Evolutionary conservation across 2,797 vertebrate species (phyloP).

Genomic region (Myotis pilosus): DNA sequence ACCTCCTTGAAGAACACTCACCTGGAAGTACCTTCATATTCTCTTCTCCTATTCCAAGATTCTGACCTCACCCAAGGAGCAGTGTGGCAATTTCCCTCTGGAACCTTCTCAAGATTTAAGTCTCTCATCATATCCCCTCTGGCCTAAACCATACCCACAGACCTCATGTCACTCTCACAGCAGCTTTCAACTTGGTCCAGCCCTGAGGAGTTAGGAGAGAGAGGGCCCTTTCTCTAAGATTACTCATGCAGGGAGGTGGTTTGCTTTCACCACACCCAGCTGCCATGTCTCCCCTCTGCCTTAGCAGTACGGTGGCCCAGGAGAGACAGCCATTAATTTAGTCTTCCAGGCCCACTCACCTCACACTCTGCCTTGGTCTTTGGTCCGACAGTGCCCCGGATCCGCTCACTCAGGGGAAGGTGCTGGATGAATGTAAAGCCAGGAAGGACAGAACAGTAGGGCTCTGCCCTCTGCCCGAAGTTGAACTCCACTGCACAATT

Average conservation of each 20-base stretch:
- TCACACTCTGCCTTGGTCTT: constrained; percentile 92
- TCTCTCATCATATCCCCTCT: background rate
- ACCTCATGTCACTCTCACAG: background rate
- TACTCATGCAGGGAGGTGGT: fast-evolving
- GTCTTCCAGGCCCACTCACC: constrained; percentile 80
- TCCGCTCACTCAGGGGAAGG: constrained; percentile 85
- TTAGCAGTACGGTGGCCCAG: background rate
- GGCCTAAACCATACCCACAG: background rate
- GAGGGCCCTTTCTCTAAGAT: background rate
- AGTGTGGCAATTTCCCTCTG: background rate
- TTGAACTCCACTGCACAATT: constrained; percentile 96
- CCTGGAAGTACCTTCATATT: background rate
- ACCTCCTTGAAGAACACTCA: background rate
- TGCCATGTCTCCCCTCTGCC: background rate
- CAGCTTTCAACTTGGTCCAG: background rate
- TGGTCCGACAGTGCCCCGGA: constrained; percentile 90
- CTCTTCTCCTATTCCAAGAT: background rate
- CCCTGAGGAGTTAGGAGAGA: background rate
- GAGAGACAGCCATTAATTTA: background rate
- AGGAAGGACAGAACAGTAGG: constrained; percentile 88
- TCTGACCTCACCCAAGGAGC: background rate
- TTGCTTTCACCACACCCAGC: background rate
- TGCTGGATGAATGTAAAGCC: constrained; percentile 92
- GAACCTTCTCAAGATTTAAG: background rate
- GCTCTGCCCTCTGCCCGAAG: constrained; percentile 90